A percentile compares a stretch with the other conserved stretches of the same genome.
These are phyloP conservation scores for Cranoglanis bouderius DNA, from an alignment of 2,113 vertebrate species.

Conservation along the genomic window DNA sequence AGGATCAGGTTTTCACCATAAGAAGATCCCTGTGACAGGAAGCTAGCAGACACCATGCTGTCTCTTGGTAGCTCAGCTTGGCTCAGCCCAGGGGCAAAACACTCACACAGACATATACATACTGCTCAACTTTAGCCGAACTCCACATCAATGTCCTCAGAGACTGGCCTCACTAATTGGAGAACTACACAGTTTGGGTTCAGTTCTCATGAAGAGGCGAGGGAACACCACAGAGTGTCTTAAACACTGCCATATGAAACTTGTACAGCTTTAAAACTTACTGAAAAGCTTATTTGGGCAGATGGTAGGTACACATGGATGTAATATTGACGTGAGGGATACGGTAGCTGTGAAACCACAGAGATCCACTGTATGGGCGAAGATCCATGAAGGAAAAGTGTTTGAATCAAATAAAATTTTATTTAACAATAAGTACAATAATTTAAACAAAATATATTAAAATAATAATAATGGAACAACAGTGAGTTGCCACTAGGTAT, in stretches of 20 bases:
- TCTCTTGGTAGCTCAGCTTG: slow-evolving; percentile 19
- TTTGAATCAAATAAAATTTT: neutral
- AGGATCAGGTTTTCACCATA: slow-evolving; percentile 64
- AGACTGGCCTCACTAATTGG: slow-evolving; percentile 34
- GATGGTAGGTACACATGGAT: slow-evolving; percentile 31
- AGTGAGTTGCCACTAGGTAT: neutral
- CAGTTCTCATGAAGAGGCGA: slow-evolving; percentile 12
- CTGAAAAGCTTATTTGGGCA: slow-evolving; percentile 3
- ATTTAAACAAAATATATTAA: too few relatives aligned
- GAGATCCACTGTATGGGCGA: neutral
- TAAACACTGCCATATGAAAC: slow-evolving; percentile 50
- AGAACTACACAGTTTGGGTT: slow-evolving; percentile 34
- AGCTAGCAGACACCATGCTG: slow-evolving; percentile 60
- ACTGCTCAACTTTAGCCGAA: slow-evolving; percentile 49
- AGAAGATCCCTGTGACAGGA: slow-evolving; percentile 73
- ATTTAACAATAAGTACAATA: neutral
- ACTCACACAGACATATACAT: slow-evolving; percentile 31
- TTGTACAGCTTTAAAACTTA: slow-evolving; percentile 22
- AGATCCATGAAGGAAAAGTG: neutral
- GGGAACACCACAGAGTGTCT: slow-evolving; percentile 36
- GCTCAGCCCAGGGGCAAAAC: slow-evolving; percentile 16
- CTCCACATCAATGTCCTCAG: slow-evolving; percentile 39
- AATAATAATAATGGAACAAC: neutral
- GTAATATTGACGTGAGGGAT: slow-evolving; percentile 15
- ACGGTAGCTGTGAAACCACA: slow-evolving; percentile 29